phyloP scores from a whole-genome alignment of 2,888 invertebrate species.

The Xiphydria camelus region DNA sequence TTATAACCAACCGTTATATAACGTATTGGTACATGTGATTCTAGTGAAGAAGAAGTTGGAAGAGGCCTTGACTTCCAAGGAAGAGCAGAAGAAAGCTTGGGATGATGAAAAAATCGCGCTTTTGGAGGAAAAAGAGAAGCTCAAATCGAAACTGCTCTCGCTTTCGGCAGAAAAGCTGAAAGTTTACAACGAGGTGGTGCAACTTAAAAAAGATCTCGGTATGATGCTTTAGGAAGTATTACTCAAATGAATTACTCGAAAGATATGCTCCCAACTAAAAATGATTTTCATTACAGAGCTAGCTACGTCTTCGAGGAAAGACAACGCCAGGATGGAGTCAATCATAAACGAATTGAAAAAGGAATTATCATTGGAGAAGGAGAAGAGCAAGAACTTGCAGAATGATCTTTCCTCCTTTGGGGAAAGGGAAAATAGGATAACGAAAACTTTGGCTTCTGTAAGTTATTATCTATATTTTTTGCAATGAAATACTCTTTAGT shows the following conservation, averaged over 20 bases:
- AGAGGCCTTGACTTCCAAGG: slow-evolving; percentile 50
- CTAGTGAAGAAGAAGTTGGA: slow-evolving; percentile 63
- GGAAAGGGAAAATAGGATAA: slow-evolving; percentile 48
- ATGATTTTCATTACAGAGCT: slow-evolving; percentile 56
- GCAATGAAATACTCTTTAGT: no score
- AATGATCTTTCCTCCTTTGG: slow-evolving; percentile 57
- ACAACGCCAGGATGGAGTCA: slow-evolving; percentile 63
- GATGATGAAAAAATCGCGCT: slow-evolving; percentile 61
- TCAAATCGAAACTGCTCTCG: slow-evolving; percentile 59
- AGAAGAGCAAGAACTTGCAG: slow-evolving; percentile 65
- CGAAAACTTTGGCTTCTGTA: slow-evolving; percentile 46
- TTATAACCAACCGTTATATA: no score
- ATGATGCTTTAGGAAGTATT: slow-evolving; percentile 20
- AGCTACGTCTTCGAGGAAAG: slow-evolving; percentile 59
- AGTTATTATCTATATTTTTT: slow-evolving; percentile 13
- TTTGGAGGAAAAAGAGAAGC: slow-evolving; percentile 60
- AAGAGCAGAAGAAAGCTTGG: slow-evolving; percentile 48
- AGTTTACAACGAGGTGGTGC: slow-evolving; percentile 64
- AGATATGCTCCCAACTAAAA: background rate
- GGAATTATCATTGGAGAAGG: slow-evolving; percentile 62
- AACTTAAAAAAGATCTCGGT: slow-evolving; percentile 67
- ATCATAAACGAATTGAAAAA: slow-evolving; percentile 67
- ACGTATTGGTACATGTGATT: no score
- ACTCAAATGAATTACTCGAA: background rate
- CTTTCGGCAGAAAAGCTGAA: slow-evolving; percentile 61